A percentile compares a stretch with the other conserved stretches of the same genome.
Conservation (phyloP, 2,888 invertebrate species). For the Barypeithes pellucidus region DNA sequence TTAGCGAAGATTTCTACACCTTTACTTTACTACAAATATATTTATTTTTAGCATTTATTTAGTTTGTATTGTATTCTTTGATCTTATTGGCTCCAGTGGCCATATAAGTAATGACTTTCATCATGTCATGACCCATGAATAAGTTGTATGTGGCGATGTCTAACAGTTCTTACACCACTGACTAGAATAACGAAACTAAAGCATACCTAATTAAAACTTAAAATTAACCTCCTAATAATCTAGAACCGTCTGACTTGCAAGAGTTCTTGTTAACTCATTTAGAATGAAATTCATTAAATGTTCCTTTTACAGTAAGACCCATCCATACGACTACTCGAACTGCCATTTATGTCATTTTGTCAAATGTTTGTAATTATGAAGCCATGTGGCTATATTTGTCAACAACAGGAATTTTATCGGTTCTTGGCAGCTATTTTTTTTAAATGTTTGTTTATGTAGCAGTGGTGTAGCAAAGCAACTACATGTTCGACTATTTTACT, state of each 20-base stretch:
- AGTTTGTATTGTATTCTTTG: too few relatives aligned
- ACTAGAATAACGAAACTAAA: background rate
- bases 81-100: too few relatives aligned
- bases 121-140: too few relatives aligned
- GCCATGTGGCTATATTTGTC: slow-evolving; percentile 43
- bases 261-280: slow-evolving; percentile 47
- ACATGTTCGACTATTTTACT: too few relatives aligned
- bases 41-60: too few relatives aligned
- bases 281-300: slow-evolving; percentile 50
- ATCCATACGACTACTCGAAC: slow-evolving; percentile 46
- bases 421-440: slow-evolving; percentile 4
- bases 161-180: too few relatives aligned
- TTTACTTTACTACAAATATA: too few relatives aligned
- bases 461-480: too few relatives aligned
- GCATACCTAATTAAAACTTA: slow-evolving; percentile 23
- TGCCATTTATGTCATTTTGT: slow-evolving; percentile 54
- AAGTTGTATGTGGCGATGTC: too few relatives aligned
- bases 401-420: slow-evolving; percentile 24
- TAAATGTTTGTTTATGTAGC: background rate
- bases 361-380: slow-evolving; percentile 51
- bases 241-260: slow-evolving; percentile 30
- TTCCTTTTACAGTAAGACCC: slow-evolving; percentile 45
- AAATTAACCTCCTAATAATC: slow-evolving; percentile 38
- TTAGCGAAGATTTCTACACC: too few relatives aligned
- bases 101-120: too few relatives aligned